Evolutionary conservation across 2,113 vertebrate genomes (phyloP).

Genomic region (Pardalotus punctatus): DNA sequence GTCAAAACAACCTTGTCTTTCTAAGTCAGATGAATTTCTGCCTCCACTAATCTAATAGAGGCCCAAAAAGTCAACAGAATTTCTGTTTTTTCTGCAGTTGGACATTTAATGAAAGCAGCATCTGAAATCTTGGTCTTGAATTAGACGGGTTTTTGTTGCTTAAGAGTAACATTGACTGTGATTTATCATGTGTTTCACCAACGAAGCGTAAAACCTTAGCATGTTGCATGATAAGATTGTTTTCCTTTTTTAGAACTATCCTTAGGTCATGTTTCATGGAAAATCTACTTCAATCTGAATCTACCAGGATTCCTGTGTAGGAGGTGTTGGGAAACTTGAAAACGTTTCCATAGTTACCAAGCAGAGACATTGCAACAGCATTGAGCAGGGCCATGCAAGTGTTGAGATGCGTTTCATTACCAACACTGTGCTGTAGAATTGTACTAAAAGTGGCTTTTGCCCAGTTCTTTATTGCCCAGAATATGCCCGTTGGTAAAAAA

Average conservation of each 20-base stretch:
- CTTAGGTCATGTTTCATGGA: background rate
- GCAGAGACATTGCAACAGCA: background rate
- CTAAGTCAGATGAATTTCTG: background rate
- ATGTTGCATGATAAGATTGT: background rate
- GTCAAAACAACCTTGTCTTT: background rate
- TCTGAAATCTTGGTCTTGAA: background rate
- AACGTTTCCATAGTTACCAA: slow-evolving; percentile 10
- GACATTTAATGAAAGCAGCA: background rate
- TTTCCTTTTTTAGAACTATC: background rate
- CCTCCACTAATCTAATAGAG: background rate
- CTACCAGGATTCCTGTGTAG: background rate
- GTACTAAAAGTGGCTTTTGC: background rate
- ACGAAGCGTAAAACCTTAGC: background rate
- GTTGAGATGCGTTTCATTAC: background rate
- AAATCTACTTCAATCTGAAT: background rate
- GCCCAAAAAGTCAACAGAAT: background rate
- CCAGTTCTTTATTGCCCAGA: background rate
- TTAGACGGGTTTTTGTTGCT: background rate
- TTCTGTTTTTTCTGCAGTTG: background rate
- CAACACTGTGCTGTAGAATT: background rate
- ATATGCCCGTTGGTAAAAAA: background rate
- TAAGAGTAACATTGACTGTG: background rate
- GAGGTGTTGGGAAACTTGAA: background rate
- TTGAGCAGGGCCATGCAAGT: background rate
- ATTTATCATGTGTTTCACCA: background rate